These are phyloP conservation scores for Clarias pachynema DNA, from an alignment of 2,797 vertebrate species.

Conservation along the genomic window DNA sequence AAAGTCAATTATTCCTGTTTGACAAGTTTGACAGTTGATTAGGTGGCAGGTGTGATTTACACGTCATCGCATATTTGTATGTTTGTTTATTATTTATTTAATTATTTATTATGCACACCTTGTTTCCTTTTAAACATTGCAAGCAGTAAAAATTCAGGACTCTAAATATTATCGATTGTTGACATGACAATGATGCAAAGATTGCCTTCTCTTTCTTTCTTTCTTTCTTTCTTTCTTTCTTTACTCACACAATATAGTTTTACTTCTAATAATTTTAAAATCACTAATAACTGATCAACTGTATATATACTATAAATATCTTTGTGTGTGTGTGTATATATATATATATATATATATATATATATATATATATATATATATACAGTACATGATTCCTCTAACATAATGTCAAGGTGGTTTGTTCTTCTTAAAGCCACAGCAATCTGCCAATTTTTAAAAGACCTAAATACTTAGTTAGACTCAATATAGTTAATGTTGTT, in stretches of 20 bases:
- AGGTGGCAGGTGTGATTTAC: not conserved
- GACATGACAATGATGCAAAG: not conserved
- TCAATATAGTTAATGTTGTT: not conserved
- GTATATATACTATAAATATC: not conserved
- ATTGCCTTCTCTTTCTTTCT: not conserved
- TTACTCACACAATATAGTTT: not conserved
- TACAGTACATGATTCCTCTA: not conserved
- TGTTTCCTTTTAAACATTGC: not conserved
- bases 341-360: too few species aligned
- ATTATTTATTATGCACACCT: not conserved
- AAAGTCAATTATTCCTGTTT: not conserved
- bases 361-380: too few species aligned
- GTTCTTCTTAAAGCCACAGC: not conserved
- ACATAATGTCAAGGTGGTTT: not conserved
- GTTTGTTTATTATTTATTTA: not conserved
- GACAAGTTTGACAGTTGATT: too few species aligned
- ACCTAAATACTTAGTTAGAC: not conserved
- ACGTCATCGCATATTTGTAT: not conserved
- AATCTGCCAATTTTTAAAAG: not conserved
- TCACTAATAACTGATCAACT: not conserved
- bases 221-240: not conserved
- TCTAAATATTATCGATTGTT: not conserved
- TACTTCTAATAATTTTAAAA: too few species aligned
- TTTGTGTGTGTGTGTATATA: too few species aligned
- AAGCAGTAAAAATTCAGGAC: not conserved